Conservation (phyloP, 2,797 vertebrate genomes). For the Hippocampus kuda region DNA sequence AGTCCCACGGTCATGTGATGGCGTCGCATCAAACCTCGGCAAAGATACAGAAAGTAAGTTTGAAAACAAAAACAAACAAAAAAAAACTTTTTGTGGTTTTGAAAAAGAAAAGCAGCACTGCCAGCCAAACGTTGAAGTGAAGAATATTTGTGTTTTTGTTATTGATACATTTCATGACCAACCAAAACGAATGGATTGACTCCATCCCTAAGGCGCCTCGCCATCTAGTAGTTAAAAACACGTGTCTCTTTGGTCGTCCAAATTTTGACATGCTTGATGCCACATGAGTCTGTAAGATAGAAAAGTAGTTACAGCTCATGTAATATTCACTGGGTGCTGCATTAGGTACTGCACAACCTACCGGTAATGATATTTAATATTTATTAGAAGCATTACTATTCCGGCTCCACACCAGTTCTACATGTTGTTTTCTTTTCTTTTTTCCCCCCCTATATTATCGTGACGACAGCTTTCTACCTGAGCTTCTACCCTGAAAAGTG, state of each 20-base stretch:
- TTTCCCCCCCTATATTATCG: neutral
- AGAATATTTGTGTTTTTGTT: neutral
- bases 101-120: neutral
- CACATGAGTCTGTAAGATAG: neutral
- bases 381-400: neutral
- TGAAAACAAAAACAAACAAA: neutral
- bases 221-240: neutral
- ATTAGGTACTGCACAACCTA: too few species aligned
- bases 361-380: neutral
- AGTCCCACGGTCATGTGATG: slow-evolving; percentile 55
- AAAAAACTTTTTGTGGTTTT: neutral
- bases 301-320: neutral
- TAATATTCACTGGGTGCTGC: neutral
- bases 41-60: slow-evolving; percentile 62
- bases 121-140: neutral
- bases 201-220: neutral
- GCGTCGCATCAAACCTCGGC: slow-evolving; percentile 57
- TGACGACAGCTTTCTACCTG: neutral
- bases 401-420: neutral
- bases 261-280: neutral
- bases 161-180: neutral
- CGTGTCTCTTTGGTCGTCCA: neutral
- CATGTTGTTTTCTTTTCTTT: neutral
- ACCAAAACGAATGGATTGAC: neutral
- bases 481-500: too few species aligned